These are phyloP conservation scores for Benitochromis conjunctus DNA, from an alignment of 2,113 vertebrate genomes.

Conservation along the genomic window DNA sequence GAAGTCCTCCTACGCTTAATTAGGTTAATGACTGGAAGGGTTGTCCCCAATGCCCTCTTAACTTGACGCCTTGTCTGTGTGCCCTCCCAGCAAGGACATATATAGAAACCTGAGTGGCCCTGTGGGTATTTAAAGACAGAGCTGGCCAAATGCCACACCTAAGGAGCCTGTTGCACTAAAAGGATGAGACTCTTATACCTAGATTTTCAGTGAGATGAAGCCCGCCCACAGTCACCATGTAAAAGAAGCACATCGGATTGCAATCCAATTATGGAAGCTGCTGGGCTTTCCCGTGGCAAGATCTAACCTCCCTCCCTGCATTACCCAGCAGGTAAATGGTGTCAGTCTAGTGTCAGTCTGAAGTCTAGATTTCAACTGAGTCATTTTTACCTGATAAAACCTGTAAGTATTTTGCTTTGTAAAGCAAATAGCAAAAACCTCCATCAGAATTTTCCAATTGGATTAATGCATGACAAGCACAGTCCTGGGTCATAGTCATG, in stretches of 20 bases:
- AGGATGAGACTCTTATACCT: conserved; percentile 54
- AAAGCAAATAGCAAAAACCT: background rate
- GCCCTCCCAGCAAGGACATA: background rate
- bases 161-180: conserved; percentile 36
- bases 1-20: background rate
- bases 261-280: conserved; percentile 56
- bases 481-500: background rate
- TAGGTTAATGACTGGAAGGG: background rate
- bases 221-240: background rate
- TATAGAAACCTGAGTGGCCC: background rate
- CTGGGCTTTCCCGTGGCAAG: background rate
- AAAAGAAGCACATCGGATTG: conserved; percentile 10
- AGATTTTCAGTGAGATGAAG: conserved; percentile 24
- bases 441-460: background rate
- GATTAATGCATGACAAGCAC: background rate
- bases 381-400: background rate
- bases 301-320: background rate
- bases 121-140: conserved; percentile 43
- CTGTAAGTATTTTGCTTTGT: background rate
- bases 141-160: conserved; percentile 33
- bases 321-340: conserved; percentile 2
- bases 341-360: background rate
- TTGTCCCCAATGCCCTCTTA: background rate
- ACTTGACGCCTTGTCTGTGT: background rate
- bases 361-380: background rate